A percentile compares a stretch with the other conserved stretches of the same genome.
Conservation (phyloP, 2,888 invertebrate species). For the Lycia hirtaria region DNA sequence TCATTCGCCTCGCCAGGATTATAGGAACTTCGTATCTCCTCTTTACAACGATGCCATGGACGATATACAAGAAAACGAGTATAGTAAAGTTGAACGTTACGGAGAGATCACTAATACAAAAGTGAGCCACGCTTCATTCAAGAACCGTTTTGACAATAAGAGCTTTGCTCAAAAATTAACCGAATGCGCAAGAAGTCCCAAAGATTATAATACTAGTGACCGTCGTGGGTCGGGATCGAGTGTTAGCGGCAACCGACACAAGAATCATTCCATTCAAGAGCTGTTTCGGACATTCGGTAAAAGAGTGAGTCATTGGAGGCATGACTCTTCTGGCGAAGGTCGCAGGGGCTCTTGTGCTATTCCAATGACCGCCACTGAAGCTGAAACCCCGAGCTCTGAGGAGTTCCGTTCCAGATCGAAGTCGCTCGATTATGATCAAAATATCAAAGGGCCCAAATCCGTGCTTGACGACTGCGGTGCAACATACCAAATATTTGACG, state of each 20-base stretch:
- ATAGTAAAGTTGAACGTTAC: conserved; percentile 78
- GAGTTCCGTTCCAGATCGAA: conserved; percentile 92
- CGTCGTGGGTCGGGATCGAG: conserved; percentile 73
- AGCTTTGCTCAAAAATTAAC: conserved; percentile 75
- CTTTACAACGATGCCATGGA: conserved; percentile 78
- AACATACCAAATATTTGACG: conserved; percentile 92
- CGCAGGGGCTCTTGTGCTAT: conserved; percentile 74
- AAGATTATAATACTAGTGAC: conserved; percentile 57
- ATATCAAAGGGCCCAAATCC: conserved; percentile 66
- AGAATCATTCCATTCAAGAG: conserved; percentile 91
- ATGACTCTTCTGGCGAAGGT: conserved; percentile 80
- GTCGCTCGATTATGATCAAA: conserved; percentile 88
- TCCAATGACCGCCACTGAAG: conserved; percentile 74
- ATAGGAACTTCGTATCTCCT: conserved; percentile 78
- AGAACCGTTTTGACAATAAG: conserved; percentile 70
- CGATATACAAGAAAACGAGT: conserved; percentile 80
- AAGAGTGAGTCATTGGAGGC: conserved; percentile 90
- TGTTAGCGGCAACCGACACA: conserved; percentile 72
- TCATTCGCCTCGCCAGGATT: conserved; percentile 64
- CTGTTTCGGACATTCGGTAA: conserved; percentile 91
- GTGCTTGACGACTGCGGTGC: conserved; percentile 91
- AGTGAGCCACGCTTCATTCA: conserved; percentile 58
- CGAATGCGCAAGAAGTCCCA: conserved; percentile 57
- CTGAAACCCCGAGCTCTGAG: conserved; percentile 77
- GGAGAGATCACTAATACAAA: conserved; percentile 78